Percentiles rank a stretch among this genome's conserved stretches.
These are phyloP conservation scores for Acanthosepion esculentum DNA, from an alignment of 2,888 invertebrate species.

Conservation along the genomic window DNA sequence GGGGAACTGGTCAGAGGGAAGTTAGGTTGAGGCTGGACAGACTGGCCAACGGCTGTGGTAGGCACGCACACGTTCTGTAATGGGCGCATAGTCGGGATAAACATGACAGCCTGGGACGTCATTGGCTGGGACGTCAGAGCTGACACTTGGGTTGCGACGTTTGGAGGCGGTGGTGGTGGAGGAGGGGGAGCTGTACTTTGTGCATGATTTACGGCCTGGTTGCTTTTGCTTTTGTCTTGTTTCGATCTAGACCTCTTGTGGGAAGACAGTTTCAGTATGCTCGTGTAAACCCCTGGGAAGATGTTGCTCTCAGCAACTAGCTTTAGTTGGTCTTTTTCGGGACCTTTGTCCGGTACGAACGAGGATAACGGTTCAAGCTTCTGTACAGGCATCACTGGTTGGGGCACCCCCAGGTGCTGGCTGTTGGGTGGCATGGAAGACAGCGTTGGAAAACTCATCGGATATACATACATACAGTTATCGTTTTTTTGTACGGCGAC, in stretches of 20 bases:
- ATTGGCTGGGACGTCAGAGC: background rate
- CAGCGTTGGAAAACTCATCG: constrained; percentile 34
- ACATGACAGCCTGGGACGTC: background rate
- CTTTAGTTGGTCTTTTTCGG: constrained; percentile 61
- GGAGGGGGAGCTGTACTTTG: background rate
- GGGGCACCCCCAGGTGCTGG: background rate
- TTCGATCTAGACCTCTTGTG: constrained; percentile 66
- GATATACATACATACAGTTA: constrained; percentile 47
- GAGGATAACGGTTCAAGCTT: background rate
- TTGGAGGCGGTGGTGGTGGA: too few species aligned
- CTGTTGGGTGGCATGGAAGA: background rate
- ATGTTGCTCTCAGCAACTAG: constrained; percentile 65
- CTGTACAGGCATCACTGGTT: background rate
- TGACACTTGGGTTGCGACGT: background rate
- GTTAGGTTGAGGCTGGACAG: background rate
- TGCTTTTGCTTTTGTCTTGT: constrained; percentile 49
- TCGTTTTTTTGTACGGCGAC: constrained; percentile 44
- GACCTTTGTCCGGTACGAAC: background rate
- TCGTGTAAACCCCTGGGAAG: constrained; percentile 68
- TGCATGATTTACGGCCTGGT: background rate
- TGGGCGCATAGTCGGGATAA: constrained; percentile 41
- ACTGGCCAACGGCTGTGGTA: constrained; percentile 6
- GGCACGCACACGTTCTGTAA: constrained; percentile 45
- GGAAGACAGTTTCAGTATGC: constrained; percentile 69
- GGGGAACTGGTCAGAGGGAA: background rate